These are phyloP conservation scores for Thaleichthys pacificus DNA, from an alignment of 2,797 vertebrate species.

Conservation along the genomic window DNA sequence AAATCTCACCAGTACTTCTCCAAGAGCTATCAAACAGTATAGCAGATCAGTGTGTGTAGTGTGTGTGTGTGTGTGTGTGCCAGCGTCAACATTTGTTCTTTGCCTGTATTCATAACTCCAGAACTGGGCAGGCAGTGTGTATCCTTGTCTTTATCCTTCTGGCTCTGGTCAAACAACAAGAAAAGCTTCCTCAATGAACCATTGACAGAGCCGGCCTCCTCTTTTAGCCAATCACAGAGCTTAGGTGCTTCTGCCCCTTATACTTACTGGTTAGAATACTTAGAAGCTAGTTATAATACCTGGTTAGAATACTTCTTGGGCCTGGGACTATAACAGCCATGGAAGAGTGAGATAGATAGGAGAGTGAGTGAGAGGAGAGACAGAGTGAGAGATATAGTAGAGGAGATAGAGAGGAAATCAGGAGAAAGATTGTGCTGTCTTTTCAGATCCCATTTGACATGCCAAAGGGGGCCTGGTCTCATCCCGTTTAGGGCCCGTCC, in stretches of 20 bases:
- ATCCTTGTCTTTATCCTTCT: not conserved
- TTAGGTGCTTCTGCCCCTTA: too few relatives aligned
- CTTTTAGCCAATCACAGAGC: too few relatives aligned
- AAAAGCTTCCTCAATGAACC: too few relatives aligned
- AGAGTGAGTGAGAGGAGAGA: not conserved
- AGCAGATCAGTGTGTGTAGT: not conserved
- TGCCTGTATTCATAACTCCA: not conserved
- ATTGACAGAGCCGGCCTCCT: too few relatives aligned
- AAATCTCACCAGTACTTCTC: constrained; percentile 17
- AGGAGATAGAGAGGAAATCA: constrained; percentile 55
- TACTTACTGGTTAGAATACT: too few relatives aligned
- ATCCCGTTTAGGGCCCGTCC: too few relatives aligned
- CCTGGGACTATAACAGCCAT: not conserved
- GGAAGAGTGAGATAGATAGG: not conserved
- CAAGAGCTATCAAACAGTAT: not conserved
- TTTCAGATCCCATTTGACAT: not conserved
- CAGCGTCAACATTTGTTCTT: not conserved
- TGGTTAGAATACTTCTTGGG: not conserved
- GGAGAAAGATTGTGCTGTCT: constrained; percentile 19
- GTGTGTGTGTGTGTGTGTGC: not conserved
- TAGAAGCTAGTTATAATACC: too few relatives aligned
- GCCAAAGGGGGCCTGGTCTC: too few relatives aligned
- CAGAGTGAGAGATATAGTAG: not conserved
- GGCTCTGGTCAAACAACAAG: not conserved
- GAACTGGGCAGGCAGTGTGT: not conserved